phyloP scores from a whole-genome alignment of 2,888 invertebrate genomes.

The Plebejus anna region DNA sequence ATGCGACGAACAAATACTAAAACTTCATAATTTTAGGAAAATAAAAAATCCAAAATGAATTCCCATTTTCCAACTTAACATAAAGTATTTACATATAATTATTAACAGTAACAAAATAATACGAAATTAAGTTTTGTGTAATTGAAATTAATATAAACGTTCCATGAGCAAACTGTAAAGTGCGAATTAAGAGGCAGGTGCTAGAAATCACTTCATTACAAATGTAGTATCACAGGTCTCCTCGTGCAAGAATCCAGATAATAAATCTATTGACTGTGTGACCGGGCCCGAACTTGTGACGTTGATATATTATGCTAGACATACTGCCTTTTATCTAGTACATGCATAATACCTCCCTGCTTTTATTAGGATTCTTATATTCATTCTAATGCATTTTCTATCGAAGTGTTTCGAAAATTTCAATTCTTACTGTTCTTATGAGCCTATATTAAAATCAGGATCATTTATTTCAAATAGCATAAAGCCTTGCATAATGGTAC shows the following conservation, averaged over 20 bases:
- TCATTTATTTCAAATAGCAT: background rate
- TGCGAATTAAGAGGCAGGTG: constrained; percentile 23
- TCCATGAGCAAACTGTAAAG: background rate
- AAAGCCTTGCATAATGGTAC: background rate
- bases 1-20: background rate
- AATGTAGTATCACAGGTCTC: constrained; percentile 12
- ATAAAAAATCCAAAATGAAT: background rate
- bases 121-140: no score
- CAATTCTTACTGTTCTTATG: background rate
- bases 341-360: no score
- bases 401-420: background rate
- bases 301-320: constrained; percentile 21
- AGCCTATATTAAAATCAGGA: no score
- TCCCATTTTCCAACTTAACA: background rate
- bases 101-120: no score
- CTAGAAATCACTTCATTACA: constrained; percentile 26
- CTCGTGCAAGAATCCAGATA: constrained; percentile 6
- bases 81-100: background rate
- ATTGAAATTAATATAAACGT: no score
- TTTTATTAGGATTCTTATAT: background rate
- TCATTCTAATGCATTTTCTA: constrained; percentile 1
- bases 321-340: background rate
- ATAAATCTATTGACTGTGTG: constrained; percentile 25
- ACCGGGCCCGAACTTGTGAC: constrained; percentile 19
- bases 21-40: background rate